Evolutionary conservation across 2,797 vertebrate genomes (phyloP).

Genomic region (Mus minutoides): DNA sequence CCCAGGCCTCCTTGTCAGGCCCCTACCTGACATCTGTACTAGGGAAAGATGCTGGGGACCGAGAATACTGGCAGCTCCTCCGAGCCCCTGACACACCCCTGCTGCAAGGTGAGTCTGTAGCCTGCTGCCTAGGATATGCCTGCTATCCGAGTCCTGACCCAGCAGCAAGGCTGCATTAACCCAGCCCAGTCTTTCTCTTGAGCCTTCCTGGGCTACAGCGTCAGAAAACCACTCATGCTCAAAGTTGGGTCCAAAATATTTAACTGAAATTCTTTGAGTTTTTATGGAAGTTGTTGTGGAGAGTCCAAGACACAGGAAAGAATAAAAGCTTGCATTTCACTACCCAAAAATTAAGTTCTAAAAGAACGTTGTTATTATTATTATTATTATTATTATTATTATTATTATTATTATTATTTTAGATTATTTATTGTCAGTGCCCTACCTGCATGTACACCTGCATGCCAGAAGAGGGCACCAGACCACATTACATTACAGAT

Average conservation of each 20-base stretch:
- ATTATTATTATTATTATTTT: too few species aligned
- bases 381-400: too few species aligned
- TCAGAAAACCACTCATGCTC: not conserved
- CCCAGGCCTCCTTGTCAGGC: constrained; percentile 90
- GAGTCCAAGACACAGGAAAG: not conserved
- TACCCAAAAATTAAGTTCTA: not conserved
- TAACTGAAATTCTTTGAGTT: not conserved
- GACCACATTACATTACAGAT: too few species aligned
- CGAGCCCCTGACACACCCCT: constrained; percentile 77
- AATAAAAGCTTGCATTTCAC: not conserved
- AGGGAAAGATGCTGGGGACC: constrained; percentile 87
- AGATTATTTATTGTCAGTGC: too few species aligned
- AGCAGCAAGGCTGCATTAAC: fast-evolving
- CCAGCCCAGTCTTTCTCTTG: not conserved
- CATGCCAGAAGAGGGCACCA: too few species aligned
- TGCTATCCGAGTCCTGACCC: not conserved
- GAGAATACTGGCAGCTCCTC: constrained; percentile 93
- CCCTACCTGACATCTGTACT: constrained; percentile 91
- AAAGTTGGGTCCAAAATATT: not conserved
- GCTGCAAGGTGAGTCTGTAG: constrained; percentile 72
- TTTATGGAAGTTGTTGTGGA: not conserved
- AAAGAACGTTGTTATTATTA: too few species aligned
- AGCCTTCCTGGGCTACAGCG: not conserved
- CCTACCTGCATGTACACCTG: too few species aligned
- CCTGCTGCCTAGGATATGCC: not conserved